These are phyloP conservation scores for Channa argus DNA, from an alignment of 2,113 vertebrate species.

Conservation along the genomic window DNA sequence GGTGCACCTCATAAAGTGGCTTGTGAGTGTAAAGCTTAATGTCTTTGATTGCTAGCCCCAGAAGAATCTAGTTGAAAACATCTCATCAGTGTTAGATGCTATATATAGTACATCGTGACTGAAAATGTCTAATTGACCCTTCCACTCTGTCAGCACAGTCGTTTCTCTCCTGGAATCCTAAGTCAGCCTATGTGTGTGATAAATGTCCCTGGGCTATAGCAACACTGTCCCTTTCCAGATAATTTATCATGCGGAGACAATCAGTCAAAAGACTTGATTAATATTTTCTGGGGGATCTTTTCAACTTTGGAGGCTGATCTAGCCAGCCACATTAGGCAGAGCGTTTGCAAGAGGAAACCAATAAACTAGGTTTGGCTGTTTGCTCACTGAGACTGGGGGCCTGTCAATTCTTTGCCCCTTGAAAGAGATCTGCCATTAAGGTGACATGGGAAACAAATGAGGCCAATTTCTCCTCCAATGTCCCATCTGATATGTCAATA, in stretches of 20 bases:
- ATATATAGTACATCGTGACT: slow-evolving; percentile 3
- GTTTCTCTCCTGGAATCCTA: slow-evolving; percentile 51
- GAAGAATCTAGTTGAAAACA: slow-evolving; percentile 1
- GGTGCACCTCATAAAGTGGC: too few species aligned
- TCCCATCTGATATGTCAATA: slow-evolving; percentile 86
- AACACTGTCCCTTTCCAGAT: slow-evolving; percentile 75
- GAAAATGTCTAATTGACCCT: slow-evolving; percentile 63
- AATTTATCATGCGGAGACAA: slow-evolving; percentile 79
- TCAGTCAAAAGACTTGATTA: slow-evolving; percentile 78
- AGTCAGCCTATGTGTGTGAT: slow-evolving; percentile 65
- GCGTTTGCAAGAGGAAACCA: slow-evolving; percentile 75
- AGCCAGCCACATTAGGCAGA: slow-evolving; percentile 66
- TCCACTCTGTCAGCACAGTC: slow-evolving; percentile 54
- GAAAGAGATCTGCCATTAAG: slow-evolving; percentile 83
- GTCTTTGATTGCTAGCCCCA: background rate
- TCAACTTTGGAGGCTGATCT: slow-evolving; percentile 76
- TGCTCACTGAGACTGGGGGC: slow-evolving; percentile 77
- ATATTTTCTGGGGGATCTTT: slow-evolving; percentile 80
- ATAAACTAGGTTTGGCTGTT: slow-evolving; percentile 76
- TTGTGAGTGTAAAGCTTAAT: too few species aligned
- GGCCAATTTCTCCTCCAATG: slow-evolving; percentile 86
- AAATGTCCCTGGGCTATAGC: slow-evolving; percentile 67
- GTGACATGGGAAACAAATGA: slow-evolving; percentile 87
- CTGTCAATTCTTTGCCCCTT: slow-evolving; percentile 83
- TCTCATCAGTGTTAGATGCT: slow-evolving; percentile 10